phyloP scores from a whole-genome alignment of 2,888 invertebrate species.

The Eurytoma adleriae region DNA sequence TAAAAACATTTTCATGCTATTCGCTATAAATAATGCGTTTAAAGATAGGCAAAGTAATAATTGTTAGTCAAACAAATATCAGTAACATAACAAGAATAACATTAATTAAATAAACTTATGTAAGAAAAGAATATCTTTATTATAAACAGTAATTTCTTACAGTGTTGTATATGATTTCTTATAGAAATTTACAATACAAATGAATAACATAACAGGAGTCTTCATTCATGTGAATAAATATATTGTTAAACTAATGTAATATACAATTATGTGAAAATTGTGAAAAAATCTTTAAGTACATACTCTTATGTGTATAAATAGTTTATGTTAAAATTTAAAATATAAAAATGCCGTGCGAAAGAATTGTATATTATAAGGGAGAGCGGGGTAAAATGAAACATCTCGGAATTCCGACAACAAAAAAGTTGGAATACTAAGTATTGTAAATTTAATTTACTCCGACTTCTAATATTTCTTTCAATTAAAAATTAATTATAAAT shows the following conservation, averaged over 20 bases:
- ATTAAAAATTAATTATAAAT: too few species aligned
- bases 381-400: too few species aligned
- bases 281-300: too few species aligned
- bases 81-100: too few species aligned
- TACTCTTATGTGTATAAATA: too few species aligned
- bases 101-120: constrained; percentile 11
- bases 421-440: too few species aligned
- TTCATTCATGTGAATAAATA: background rate
- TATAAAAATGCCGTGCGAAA: too few species aligned
- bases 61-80: background rate
- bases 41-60: constrained; percentile 3
- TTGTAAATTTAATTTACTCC: too few species aligned
- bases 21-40: background rate
- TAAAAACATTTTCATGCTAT: background rate
- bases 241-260: background rate
- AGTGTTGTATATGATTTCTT: constrained; percentile 4
- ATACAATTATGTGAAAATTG: background rate
- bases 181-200: constrained; percentile 21
- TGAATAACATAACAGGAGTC: constrained; percentile 7
- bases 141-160: constrained; percentile 33
- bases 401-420: too few species aligned
- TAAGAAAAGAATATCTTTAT: constrained; percentile 41
- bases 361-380: too few species aligned
- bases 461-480: too few species aligned
- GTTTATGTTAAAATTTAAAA: too few species aligned